Base-by-base conservation (phyloP, 2,113 vertebrate species). In the Petromus typicus region DNA sequence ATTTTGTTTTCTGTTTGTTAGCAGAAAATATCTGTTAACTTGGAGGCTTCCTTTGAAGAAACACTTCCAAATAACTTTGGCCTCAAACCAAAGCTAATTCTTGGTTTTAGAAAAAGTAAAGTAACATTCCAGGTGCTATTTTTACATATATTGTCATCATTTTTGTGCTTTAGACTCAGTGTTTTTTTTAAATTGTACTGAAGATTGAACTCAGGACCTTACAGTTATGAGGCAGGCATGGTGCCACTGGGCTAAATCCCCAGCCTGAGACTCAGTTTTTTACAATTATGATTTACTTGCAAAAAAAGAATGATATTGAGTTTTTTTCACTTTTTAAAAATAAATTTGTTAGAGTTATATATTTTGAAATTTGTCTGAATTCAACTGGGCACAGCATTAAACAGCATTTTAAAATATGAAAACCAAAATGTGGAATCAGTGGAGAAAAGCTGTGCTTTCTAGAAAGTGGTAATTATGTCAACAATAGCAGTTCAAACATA, bases 11-110 rank as follows among this genome's bases (percentile, higher is more conserved):
- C 95, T 98, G 48, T 94, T 98, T 98, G 71, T 88, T 97, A 97
- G 98, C 93, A 98, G 88, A 97, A 98, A 97, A 0, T 97, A 98
- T 97, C 98, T 98, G 96, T 97, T 96, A 93, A 59, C 63, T 87
- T 90, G 79, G 73, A 92, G 73, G 51, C 97, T 96, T 96, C 75
- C 83, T 98, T 96, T 92, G 94, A 97, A 95, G 96, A 90, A 96
- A 97, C n/a, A 88, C 79, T 95, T 93, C 89, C 76, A 95, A 96
- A 95, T 96, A 89, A 93, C 76, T 96, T 97, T 89, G 71, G 76
- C 78, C 59, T 95, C 83, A 96, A 93, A 64, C 95, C 88, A 97
- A 88, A 92, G 59, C 79, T 89, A 94, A 88, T 80, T 96, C 64
- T 93, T 95, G 43, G 84, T 93, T 95, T 97, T 93, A 93, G 14